Evolutionary conservation across 2,888 invertebrate species (phyloP), one percentile per base, ranked within the genome.

Genomic region (Ramazzottius varieornatus): DNA sequence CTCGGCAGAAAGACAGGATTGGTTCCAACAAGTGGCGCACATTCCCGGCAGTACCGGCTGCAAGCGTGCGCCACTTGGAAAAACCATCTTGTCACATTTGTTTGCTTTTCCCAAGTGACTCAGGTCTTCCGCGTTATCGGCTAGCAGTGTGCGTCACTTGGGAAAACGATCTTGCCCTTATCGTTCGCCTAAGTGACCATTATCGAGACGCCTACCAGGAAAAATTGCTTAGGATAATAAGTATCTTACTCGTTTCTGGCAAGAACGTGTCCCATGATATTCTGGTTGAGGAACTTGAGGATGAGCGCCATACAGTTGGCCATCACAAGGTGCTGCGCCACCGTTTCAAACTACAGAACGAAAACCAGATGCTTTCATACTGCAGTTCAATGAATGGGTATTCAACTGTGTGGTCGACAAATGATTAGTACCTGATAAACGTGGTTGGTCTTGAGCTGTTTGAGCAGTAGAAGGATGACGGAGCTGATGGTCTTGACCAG

Each of bases 271-370:
- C 86, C 85, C 76, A 88, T 82, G 69, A 96, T 92, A 73, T 94
- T 92, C 77, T 98, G 96, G 78, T 98, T 99, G 76, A 99, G 89
- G 79, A 98, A 98, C 76, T 98, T 98, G 66, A 99, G 80, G 32
- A 98, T 90, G 68, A 98, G 79, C 0, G 98, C 98, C 76, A 99
- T 93, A 74, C 96, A 98, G 76, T 98, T 98, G 67, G 96, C 96
- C 78, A 96, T 96, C 13, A 98, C 93, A 70, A 98, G 80, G 79
- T 98, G 94, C 77, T 98, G 94, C 1, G 92, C 90, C 85, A 96
- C 90, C 75, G 90, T 96, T 78, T 99, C 98, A 80, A 96, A 98
- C 79, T 76, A 72, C 64, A 68, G 67, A 34, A n/a, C n/a, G 32
- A 32, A 67, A 13, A 64, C 29, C 32, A 33, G 34, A 66, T 8